These are phyloP conservation scores for Nymphalis io DNA, from an alignment of 1,140 invertebrate genomes.

Conservation along the genomic window DNA sequence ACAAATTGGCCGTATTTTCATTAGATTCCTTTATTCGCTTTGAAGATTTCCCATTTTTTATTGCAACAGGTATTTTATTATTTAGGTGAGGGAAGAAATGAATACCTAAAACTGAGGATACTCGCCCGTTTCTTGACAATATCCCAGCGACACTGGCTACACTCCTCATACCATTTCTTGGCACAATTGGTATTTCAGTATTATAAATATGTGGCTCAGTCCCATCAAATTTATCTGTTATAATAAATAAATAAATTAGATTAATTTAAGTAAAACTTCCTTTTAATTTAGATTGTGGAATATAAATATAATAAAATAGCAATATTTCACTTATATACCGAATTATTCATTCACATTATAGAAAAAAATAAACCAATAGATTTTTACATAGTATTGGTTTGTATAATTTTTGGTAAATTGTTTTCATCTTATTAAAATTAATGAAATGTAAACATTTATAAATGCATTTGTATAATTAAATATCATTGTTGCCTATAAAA, in stretches of 20 bases:
- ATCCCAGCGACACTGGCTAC: conserved; percentile 49
- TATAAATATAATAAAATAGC: too few species aligned
- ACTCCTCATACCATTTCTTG: conserved; percentile 37
- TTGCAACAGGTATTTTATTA: background rate
- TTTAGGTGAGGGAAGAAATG: conserved; percentile 42
- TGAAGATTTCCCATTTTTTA: background rate
- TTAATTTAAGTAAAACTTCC: background rate
- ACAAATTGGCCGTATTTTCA: background rate
- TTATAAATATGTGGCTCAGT: conserved; percentile 4
- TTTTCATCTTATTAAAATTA: too few species aligned
- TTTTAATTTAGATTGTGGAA: too few species aligned
- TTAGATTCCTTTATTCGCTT: conserved; percentile 11
- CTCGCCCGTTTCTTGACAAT: conserved; percentile 48
- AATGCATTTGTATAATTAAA: too few species aligned
- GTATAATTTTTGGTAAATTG: too few species aligned
- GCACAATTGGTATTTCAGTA: conserved; percentile 13
- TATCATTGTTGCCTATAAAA: too few species aligned
- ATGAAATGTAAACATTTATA: too few species aligned
- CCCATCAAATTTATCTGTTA: conserved; percentile 14
- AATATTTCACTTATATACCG: too few species aligned
- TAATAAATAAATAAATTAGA: background rate
- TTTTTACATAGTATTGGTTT: too few species aligned
- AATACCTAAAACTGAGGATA: conserved; percentile 49
- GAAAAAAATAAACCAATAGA: too few species aligned
- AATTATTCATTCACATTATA: too few species aligned